A percentile compares a stretch with the other conserved stretches of the same genome.
These are phyloP conservation scores for Sylvietta virens DNA, from an alignment of 2,113 vertebrate species.

Conservation along the genomic window DNA sequence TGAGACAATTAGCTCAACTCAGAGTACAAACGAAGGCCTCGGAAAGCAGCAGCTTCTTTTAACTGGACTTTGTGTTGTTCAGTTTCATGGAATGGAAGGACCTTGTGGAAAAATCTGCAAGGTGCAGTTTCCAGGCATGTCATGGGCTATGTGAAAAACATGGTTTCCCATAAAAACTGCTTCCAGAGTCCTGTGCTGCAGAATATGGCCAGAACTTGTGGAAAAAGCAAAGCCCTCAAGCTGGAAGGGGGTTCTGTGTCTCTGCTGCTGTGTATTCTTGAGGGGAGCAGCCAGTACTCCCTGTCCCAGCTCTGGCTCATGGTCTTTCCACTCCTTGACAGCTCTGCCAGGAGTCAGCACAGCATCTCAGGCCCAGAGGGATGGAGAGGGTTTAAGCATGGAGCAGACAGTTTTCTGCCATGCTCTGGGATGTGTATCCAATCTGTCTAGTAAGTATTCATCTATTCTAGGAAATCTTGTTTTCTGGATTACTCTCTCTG, in stretches of 20 bases:
- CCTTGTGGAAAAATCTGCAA: neutral
- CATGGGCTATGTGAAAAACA: neutral
- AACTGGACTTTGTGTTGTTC: neutral
- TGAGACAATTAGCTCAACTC: neutral
- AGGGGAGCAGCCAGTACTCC: neutral
- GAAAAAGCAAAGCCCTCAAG: neutral
- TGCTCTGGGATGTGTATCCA: neutral
- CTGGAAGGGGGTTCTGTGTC: accelerated
- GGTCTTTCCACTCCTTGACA: too few relatives aligned
- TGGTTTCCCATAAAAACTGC: neutral
- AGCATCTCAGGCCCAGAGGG: too few relatives aligned
- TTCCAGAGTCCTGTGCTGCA: neutral
- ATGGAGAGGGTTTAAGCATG: neutral
- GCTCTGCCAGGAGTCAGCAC: neutral
- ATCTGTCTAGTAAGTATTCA: neutral
- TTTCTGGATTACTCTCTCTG: neutral
- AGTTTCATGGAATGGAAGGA: neutral
- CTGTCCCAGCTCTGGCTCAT: neutral
- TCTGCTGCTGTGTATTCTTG: neutral
- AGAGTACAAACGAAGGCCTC: neutral
- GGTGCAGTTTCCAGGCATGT: neutral
- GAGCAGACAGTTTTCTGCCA: neutral
- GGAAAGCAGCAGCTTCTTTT: neutral
- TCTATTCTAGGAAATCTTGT: neutral
- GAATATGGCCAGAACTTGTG: neutral